A percentile compares a stretch with the other conserved stretches of the same genome.
These are phyloP conservation scores for Bellardia bayeri DNA, from an alignment of 2,888 invertebrate species.

Conservation along the genomic window DNA sequence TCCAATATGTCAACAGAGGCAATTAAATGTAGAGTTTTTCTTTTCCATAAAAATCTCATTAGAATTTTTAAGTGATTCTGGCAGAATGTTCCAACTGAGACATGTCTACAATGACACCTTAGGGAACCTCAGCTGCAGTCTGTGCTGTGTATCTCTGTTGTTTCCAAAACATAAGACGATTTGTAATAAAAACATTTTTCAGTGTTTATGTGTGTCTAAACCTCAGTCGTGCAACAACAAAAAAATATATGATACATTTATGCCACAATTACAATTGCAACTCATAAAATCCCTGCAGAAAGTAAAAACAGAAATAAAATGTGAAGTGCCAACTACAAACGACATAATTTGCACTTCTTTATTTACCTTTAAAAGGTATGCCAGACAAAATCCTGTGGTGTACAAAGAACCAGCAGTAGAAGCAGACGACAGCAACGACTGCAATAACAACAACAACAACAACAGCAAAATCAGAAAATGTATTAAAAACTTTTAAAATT, in stretches of 20 bases:
- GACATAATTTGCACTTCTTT: conserved; percentile 68
- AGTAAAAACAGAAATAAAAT: conserved; percentile 34
- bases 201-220: conserved; percentile 59
- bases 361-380: conserved; percentile 38
- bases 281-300: conserved; percentile 63
- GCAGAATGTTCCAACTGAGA: conserved; percentile 2
- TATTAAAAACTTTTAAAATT: conserved; percentile 61
- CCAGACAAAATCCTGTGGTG: conserved; percentile 72
- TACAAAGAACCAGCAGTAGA: conserved; percentile 29
- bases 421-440: conserved; percentile 12
- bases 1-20: conserved; percentile 68
- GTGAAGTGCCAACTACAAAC: conserved; percentile 66
- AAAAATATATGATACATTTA: conserved; percentile 15
- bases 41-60: conserved; percentile 23
- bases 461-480: conserved; percentile 64
- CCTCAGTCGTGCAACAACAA: conserved; percentile 47
- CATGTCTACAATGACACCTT: conserved; percentile 68
- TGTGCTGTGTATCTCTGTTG: conserved; percentile 4
- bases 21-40: conserved; percentile 63
- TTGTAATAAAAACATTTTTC: conserved; percentile 66
- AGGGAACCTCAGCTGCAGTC: conserved; percentile 71
- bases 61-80: neutral
- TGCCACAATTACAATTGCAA: conserved; percentile 63
- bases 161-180: conserved; percentile 57
- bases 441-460: conserved; percentile 42